Percentiles rank a stretch among this genome's conserved stretches.
Conservation (phyloP, 2,888 invertebrate species). For the Leuctra nigra region DNA sequence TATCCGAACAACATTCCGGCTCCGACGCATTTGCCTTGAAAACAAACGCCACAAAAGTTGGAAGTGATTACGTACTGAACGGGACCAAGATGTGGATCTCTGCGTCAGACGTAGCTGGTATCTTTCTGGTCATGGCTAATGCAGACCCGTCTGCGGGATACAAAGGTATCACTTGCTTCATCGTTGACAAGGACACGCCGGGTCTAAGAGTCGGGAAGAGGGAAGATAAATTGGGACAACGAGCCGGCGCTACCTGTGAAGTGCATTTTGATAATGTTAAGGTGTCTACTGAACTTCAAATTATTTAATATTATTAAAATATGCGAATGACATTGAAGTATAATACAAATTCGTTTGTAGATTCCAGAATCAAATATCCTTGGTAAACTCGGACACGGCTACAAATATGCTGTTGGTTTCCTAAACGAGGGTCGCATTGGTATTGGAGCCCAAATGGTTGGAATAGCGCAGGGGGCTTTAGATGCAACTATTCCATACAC, state of each 20-base stretch:
- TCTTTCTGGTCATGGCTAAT: slow-evolving; percentile 93
- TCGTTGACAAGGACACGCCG: slow-evolving; percentile 82
- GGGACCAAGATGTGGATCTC: slow-evolving; percentile 99
- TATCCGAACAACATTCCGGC: slow-evolving; percentile 86
- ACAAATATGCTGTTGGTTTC: slow-evolving; percentile 93
- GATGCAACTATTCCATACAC: slow-evolving; percentile 94
- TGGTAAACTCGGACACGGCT: slow-evolving; percentile 86
- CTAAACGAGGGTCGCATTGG: slow-evolving; percentile 91
- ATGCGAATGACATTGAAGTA: neutral
- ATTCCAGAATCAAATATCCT: slow-evolving; percentile 75
- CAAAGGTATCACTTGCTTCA: slow-evolving; percentile 81
- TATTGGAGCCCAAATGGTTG: slow-evolving; percentile 90
- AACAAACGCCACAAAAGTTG: slow-evolving; percentile 85
- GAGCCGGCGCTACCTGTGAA: slow-evolving; percentile 91
- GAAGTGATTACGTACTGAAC: slow-evolving; percentile 78
- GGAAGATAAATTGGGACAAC: slow-evolving; percentile 88
- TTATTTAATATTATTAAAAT: neutral
- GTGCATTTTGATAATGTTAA: slow-evolving; percentile 91
- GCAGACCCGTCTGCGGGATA: slow-evolving; percentile 69
- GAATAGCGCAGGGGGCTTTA: slow-evolving; percentile 89
- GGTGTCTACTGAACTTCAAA: slow-evolving; percentile 43
- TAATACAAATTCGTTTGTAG: slow-evolving; percentile 34
- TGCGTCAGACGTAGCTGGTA: slow-evolving; percentile 86
- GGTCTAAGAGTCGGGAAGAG: slow-evolving; percentile 87
- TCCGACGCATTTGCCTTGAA: slow-evolving; percentile 95